Base-by-base conservation (phyloP, 2,113 vertebrate species). In the Cheilinus undulatus region DNA sequence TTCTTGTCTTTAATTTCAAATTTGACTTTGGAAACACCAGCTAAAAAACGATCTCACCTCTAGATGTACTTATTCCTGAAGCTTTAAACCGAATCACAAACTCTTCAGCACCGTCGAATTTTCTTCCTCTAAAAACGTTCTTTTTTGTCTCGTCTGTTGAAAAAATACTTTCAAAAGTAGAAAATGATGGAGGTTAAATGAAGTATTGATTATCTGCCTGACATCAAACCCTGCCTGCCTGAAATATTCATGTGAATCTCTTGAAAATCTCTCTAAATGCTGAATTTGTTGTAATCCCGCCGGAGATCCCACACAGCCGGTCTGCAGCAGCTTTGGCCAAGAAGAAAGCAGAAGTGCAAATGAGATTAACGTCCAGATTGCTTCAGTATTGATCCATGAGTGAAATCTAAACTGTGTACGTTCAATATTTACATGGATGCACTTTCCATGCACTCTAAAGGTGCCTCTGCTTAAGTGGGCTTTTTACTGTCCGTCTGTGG, bases 361-460 rank as follows among this genome's bases (percentile, higher is more conserved):
- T 88, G 17, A 78, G 68, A 90, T 92, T 90, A 90, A 24, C 26
- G 36, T 75, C 56, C 66, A 82, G 59, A 83, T 83, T 78, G 62
- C 69, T 77, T 76, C 82, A 78, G 11, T 78, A 89, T 90, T 75
- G 90, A 91, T 89, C 60, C 20, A 2, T 3, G 2, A 76, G 73
- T 86, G 87, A 86, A 90, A 89, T 80, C 69, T 45, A 86, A 78
- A 78, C 84, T 76, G 59, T 59, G 62, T 62, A 36, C 69, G 69
- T 74, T 87, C 70, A 87, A 61, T 85, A 76, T 85, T 85, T 73
- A 84, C 87, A 90, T 73, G 67, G 82, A 88, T 73, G 85, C 74
- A 86, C 82, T 83, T 84, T 90, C 63, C 69, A 69, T 69, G 81
- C 70, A 83, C 83, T 86, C 26, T 84, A 40, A 83, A 86, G 61